Evolutionary conservation across 1,140 invertebrate species (phyloP), one percentile per base, ranked within the genome.

Genomic region (Zophobas morio): DNA sequence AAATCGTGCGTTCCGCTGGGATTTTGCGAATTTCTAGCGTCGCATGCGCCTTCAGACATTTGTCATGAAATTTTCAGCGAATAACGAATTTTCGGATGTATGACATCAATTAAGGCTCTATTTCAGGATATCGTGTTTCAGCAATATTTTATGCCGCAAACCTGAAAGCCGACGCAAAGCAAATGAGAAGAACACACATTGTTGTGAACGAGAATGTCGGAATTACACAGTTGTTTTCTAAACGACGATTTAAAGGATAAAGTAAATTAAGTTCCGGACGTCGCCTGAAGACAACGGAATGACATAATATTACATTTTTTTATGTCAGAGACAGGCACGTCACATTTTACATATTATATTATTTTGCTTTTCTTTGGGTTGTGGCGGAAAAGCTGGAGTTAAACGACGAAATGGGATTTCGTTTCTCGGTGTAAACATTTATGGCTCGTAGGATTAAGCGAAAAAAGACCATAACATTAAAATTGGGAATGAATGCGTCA

Each of bases 401-500:
- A 54, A 34, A 33, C 53, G 35, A 54, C 32, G 53, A 3, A 54
- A 35, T 32, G 53, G 33, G 32, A 54, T 54, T 54, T 54, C 35
- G 53, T 34, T 34, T 34, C 53, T 54, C 6, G 33, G 51, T 53
- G 6, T 34, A 34, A 54, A 54, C 53, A 32, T 54, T 54, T 54
- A 54, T 54, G 53, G 53, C 32, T 54, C 53, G 53, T 54, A 54
- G 53, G 35, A 54, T 54, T 54, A 33, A 54, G 20, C 53, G 53
- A 54, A 54, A 33, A 20, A 20, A 20, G 20, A 20, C 20, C 20
- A 20, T 20, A 54, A 54, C 53, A 6, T 54, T 54, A 54, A 54
- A 54, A 54, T 20, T 34, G 32, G 53, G 35, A 34, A 34, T 51
- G 32, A 34, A 54, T 54, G 53, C 35, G 32, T 54, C 53, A 34